These are phyloP conservation scores for Chymomyza costata DNA, from an alignment of 1,140 invertebrate species.

Conservation along the genomic window DNA sequence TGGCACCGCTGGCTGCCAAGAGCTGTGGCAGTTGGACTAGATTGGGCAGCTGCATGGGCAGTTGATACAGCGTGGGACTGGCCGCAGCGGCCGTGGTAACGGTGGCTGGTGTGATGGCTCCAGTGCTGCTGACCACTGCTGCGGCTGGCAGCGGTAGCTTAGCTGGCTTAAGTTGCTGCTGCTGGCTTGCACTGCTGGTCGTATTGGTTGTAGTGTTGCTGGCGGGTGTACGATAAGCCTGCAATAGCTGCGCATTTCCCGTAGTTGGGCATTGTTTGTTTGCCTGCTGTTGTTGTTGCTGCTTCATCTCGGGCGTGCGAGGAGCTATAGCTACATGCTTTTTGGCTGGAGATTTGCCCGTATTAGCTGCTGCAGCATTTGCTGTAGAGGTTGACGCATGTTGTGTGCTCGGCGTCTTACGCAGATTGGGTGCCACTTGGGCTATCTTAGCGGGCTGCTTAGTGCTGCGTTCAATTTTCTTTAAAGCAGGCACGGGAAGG, in stretches of 20 bases:
- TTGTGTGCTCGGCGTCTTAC: constrained; percentile 62
- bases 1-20: constrained; percentile 59
- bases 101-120: too few relatives aligned
- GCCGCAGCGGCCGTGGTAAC: constrained; percentile 18
- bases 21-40: constrained; percentile 73
- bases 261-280: too few relatives aligned
- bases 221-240: not conserved
- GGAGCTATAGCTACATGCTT: constrained; percentile 74
- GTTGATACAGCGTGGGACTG: constrained; percentile 63
- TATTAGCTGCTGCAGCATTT: constrained; percentile 16
- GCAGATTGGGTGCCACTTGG: constrained; percentile 71
- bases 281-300: constrained; percentile 45
- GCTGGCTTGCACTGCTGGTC: constrained; percentile 15
- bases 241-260: not conserved
- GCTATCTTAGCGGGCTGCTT: constrained; percentile 73
- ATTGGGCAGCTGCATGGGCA: constrained; percentile 71
- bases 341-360: constrained; percentile 69
- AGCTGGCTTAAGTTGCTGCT: not conserved
- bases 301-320: constrained; percentile 70
- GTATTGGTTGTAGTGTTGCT: not conserved
- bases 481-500: constrained; percentile 62
- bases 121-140: constrained; percentile 3
- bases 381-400: constrained; percentile 14
- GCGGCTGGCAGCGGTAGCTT: constrained; percentile 10
- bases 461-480: constrained; percentile 69